These are phyloP conservation scores for Dendroctonus valens DNA, from an alignment of 1,140 invertebrate species.

Conservation along the genomic window DNA sequence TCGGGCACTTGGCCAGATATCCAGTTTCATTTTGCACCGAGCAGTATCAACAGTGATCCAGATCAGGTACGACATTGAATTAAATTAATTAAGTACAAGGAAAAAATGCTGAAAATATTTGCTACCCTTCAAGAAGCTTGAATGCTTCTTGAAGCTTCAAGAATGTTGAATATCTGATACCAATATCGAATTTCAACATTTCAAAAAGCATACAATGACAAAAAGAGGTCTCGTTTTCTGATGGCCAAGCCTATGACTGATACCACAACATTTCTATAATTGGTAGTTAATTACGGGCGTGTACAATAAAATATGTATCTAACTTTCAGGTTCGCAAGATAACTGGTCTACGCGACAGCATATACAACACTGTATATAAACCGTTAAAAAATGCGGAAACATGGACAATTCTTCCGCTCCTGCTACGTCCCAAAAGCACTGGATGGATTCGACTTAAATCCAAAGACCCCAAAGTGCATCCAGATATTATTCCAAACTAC, in stretches of 20 bases:
- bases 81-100: constrained; percentile 56
- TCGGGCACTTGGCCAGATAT: constrained; percentile 77
- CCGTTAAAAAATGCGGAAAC: constrained; percentile 74
- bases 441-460: constrained; percentile 78
- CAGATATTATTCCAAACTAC: constrained; percentile 90
- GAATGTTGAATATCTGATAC: no score
- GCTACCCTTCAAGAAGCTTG: no score
- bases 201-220: background rate
- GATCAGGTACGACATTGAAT: constrained; percentile 54
- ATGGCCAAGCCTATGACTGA: background rate
- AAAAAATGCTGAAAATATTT: background rate
- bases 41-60: constrained; percentile 76
- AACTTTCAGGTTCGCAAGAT: constrained; percentile 56
- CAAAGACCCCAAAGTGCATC: constrained; percentile 75
- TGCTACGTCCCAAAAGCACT: constrained; percentile 78
- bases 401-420: constrained; percentile 77
- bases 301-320: no score
- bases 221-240: no score
- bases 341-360: constrained; percentile 70
- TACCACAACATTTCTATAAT: background rate
- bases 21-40: constrained; percentile 83
- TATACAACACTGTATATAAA: constrained; percentile 84
- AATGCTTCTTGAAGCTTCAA: no score
- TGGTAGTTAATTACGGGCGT: no score
- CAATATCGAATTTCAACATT: background rate